A percentile compares a stretch with the other conserved stretches of the same genome.
Evolutionary conservation across 1,140 invertebrate species (phyloP).

Genomic region (Camponotus vicinus): DNA sequence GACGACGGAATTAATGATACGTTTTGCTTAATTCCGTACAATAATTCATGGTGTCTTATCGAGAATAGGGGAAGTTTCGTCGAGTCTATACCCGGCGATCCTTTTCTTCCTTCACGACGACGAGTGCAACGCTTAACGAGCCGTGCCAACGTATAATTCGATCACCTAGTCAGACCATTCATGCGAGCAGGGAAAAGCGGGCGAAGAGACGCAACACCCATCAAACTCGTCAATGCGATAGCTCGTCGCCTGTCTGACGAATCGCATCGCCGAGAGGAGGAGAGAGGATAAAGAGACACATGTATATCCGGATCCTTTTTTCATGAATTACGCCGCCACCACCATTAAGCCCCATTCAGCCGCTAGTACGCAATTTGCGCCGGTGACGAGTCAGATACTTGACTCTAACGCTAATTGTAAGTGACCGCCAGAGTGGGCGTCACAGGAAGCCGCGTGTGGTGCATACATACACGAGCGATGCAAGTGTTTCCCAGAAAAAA

Average conservation of each 20-base stretch:
- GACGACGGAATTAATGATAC: conserved; percentile 31
- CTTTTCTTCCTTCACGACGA: background rate
- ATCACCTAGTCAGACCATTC: conserved; percentile 20
- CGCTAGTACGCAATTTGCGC: conserved; percentile 69
- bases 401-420: conserved; percentile 75
- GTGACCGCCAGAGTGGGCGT: conserved; percentile 76
- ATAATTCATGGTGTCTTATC: conserved; percentile 36
- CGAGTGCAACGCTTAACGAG: conserved; percentile 14
- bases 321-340: conserved; percentile 69
- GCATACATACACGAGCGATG: conserved; percentile 43
- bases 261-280: background rate
- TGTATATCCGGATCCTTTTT: conserved; percentile 58
- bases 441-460: conserved; percentile 73
- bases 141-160: conserved; percentile 50
- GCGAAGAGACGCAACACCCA: conserved; percentile 16
- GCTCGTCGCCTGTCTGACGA: background rate
- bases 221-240: conserved; percentile 11
- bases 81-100: background rate
- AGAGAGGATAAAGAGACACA: background rate
- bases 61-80: conserved; percentile 24
- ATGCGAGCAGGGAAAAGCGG: background rate
- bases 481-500: conserved; percentile 12
- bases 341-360: conserved; percentile 73
- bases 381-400: conserved; percentile 74
- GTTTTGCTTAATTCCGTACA: background rate